phyloP scores from a whole-genome alignment of 2,797 vertebrate species.

The Chlorospingus semifuscus region DNA sequence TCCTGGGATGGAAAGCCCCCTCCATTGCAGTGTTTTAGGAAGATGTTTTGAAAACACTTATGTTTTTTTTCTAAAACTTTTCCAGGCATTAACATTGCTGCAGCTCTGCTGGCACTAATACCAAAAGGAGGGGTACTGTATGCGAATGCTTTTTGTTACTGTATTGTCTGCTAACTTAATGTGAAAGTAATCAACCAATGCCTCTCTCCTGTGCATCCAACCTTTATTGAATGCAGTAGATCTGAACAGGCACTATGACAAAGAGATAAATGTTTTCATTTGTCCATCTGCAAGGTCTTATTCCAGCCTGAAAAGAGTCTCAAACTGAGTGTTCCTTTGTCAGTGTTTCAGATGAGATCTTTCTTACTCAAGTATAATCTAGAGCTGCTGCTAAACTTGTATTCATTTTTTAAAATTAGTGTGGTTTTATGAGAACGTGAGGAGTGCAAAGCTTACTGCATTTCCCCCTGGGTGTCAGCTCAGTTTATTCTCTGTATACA shows the following conservation, averaged over 20 bases:
- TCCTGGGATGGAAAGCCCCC: background rate
- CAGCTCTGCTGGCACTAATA: background rate
- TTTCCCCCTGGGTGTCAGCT: background rate
- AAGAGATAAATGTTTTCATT: slow-evolving; percentile 17
- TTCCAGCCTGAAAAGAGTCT: background rate
- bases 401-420: background rate
- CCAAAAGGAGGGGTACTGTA: background rate
- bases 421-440: background rate
- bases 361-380: background rate
- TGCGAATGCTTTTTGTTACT: background rate
- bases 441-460: background rate
- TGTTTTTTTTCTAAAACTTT: background rate
- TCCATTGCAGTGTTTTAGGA: background rate
- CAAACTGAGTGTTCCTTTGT: background rate
- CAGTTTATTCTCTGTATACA: background rate
- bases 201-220: background rate
- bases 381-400: background rate
- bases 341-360: background rate
- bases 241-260: background rate
- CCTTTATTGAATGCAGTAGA: background rate
- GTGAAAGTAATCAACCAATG: background rate
- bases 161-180: background rate
- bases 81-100: background rate
- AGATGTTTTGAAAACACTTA: background rate
- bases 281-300: slow-evolving; percentile 10